Evolutionary conservation across 2,113 vertebrate species (phyloP), one percentile per base, ranked within the genome.

Genomic region (Lasiurus borealis): DNA sequence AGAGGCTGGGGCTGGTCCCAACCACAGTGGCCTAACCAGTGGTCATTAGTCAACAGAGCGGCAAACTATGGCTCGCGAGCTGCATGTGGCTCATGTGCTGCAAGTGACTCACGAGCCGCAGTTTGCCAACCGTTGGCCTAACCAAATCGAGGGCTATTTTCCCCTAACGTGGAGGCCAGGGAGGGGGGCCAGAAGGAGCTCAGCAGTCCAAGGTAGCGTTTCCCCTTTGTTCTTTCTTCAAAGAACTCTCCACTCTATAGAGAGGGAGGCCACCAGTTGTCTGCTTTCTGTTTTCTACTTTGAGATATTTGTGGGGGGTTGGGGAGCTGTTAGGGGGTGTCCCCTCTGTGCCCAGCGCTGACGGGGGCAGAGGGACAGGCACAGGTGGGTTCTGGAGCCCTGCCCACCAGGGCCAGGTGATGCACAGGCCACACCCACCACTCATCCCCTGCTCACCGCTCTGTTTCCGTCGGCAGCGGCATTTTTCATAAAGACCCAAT

Each of bases 401-500:
- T 2, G 0, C 8, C 71, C 57, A 71, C 85, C 52, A 8, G 31
- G 31, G 68, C 46, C 10, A 57, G 57, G 59, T 8, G 71, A 19
- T 16, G 11, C 0, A 2, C 50, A 78, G 75, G 31, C 46, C 0
- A 25, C 0, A 31, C 7, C 27, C 0, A 31, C 7, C 27, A 0
- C 44, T 21, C 36, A 15, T 13, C 31, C 66, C 40, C 66, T 54
- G 21, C 29, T 54, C 69, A 81, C 6, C 27, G 34, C 29, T 87
- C 25, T 21, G 8, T 80, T 46, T 85, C 50, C n/a, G 69, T 4
- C 80, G 23, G 27, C 46, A 73, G 46, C 18, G 10, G 50, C 59
- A 21, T 59, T 87, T 95, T 75, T 57, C 71, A 59, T 68, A 57
- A 94, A 95, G 90, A 52, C 34, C 10, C 68, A 82, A 36, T 46